Conservation (phyloP, 1,140 invertebrate species). For the Drosophila pseudoananassae region DNA sequence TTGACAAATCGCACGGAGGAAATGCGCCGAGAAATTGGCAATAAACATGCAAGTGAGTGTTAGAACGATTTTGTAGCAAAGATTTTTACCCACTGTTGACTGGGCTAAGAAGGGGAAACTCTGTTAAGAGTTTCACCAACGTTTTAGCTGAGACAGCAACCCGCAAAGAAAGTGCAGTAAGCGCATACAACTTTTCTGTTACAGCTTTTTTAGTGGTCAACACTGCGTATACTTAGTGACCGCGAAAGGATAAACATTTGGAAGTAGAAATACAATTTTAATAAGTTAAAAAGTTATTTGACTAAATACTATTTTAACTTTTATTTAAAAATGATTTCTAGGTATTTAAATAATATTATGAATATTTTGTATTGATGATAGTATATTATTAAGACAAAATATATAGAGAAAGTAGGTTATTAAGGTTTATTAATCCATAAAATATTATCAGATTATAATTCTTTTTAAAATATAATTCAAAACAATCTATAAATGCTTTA, state of each 20-base stretch:
- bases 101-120: neutral
- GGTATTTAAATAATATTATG: too few species aligned
- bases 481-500: too few species aligned
- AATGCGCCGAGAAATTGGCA: constrained; percentile 84
- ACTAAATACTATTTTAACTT: too few species aligned
- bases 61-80: neutral
- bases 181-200: constrained; percentile 3
- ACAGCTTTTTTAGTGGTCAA: constrained; percentile 17
- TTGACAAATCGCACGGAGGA: constrained; percentile 77
- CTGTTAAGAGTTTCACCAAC: constrained; percentile 49
- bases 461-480: neutral
- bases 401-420: too few species aligned
- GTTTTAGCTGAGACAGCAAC: constrained; percentile 45
- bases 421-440: too few species aligned
- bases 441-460: too few species aligned
- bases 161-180: constrained; percentile 8
- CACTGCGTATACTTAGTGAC: constrained; percentile 19
- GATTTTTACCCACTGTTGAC: neutral
- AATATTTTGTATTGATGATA: too few species aligned
- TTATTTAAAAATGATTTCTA: too few species aligned
- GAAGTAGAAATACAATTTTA: neutral
- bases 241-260: neutral
- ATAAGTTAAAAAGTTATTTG: neutral
- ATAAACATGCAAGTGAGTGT: constrained; percentile 85
- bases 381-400: too few species aligned